Base-by-base conservation (phyloP, 2,888 invertebrate genomes). In the Epiblema foenella region DNA sequence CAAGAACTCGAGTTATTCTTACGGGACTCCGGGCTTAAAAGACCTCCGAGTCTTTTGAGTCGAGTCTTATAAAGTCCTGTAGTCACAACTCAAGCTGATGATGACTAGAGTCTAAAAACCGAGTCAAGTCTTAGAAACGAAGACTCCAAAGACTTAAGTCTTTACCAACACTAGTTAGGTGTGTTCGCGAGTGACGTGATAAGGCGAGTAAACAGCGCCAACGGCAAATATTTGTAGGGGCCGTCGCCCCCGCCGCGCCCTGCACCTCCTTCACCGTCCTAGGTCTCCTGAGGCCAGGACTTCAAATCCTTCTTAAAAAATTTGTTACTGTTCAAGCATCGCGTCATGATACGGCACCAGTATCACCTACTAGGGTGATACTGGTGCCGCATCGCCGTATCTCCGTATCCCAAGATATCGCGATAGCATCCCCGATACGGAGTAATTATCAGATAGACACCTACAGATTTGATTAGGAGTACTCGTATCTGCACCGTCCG, bases 381-480 rank as follows among this genome's bases (percentile, higher is more conserved):
- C 58, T 69, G 51, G 49, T 70, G 42, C 67, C 68, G 73, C 70
- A 72, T 69, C 79, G 76, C 75, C 81, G 75, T 88, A 86, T 88
- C 88, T 87, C 78, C 77, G 75, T 79, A 80, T 79, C 78, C 81
- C 75, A 80, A 86, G 86, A 87, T 88, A 88, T 83, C 84, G 84
- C 85, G 88, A 88, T 88, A 89, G 82, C 86, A 88, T 88, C 89
- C 89, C 83, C 81, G 91, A 90, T 91, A 91, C 78, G 79, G 79
- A 81, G 80, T 88, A 90, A 90, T 91, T 91, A 91, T 92, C 91
- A 90, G 92, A 91, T 91, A 91, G 83, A 82, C 83, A 81, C 82
- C 79, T 77, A 83, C 84, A 91, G 90, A 90, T 90, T 90, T 89
- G 90, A 91, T 91, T 89, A 89, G 78, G 85, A 87, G 88, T 89